Percentiles rank a stretch among this genome's conserved stretches.
These are phyloP conservation scores for Eilema caniola DNA, from an alignment of 2,888 invertebrate genomes.

Conservation along the genomic window DNA sequence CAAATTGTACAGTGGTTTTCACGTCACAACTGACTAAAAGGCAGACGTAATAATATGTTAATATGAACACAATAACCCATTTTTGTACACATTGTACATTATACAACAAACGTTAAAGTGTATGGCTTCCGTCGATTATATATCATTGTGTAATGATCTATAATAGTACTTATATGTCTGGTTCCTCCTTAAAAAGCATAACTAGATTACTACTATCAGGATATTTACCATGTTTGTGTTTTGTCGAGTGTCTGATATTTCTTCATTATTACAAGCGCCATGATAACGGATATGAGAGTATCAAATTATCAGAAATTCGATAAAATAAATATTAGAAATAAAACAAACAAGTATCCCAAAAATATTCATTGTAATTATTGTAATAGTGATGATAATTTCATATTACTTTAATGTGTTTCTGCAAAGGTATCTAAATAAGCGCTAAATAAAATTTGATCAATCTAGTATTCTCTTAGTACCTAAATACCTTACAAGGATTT, in stretches of 20 bases:
- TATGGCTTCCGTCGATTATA: conserved; percentile 1
- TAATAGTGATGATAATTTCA: too few species aligned
- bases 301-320: too few species aligned
- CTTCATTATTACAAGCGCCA: too few species aligned
- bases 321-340: too few species aligned
- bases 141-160: background rate
- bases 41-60: background rate
- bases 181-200: background rate
- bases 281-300: too few species aligned
- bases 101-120: background rate
- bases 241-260: background rate
- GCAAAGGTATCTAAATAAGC: too few species aligned
- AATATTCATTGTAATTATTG: too few species aligned
- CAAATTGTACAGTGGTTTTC: background rate
- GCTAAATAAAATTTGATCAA: too few species aligned
- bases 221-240: background rate
- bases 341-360: too few species aligned
- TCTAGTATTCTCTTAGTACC: too few species aligned
- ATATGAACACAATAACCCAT: background rate
- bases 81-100: background rate
- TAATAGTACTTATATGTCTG: background rate
- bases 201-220: background rate
- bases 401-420: too few species aligned
- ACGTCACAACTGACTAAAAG: background rate
- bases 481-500: too few species aligned